Base-by-base conservation (phyloP, 1,140 invertebrate species). In the Drosophila lacteicornis region DNA sequence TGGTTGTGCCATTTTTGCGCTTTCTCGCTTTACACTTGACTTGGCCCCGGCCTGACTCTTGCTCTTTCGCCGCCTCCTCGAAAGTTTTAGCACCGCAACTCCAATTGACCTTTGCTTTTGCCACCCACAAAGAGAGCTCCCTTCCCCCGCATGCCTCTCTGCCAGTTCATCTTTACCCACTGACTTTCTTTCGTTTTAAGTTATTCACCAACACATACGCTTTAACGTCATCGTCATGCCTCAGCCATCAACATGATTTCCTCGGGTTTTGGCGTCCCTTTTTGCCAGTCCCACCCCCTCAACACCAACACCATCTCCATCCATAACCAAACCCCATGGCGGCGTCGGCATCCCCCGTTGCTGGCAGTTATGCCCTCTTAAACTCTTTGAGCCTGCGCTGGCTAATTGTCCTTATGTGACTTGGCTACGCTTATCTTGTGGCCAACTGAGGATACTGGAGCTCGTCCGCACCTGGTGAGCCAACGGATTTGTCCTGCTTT, bases 321-420 rank as follows among this genome's bases (percentile, higher is more conserved):
- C 25, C 15, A 27, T 11, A 19, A 13, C 27, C 49, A 27, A 33
- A 17, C 42, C 33, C 60, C 43, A 12, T 53, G 50, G 33, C 33
- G 13, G 4, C 22, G 1, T 6, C 22, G 22, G 22, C 22, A 25
- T 42, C 33, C 47, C 53, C 40, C 19, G 53, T 17, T 33, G 49
- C 46, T 62, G 75, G 38, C 56, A 71, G 77, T 71, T 79, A 74
- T 80, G 78, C 58, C 58, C 75, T 68, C 78, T 63, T 82, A 67
- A 76, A 70, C 82, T 79, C 73, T 85, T 86, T 75, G 80, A 86
- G 67, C 49, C 74, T 50, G 33, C 45, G 51, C 57, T 53, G 81
- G 79, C 85, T 90, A 90, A 90, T 90, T 90, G 85, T 90, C 82
- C 81, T 91, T 90, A 85, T 90, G 82, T 90, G 85, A 82, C 85